Conservation (phyloP, 2,797 vertebrate genomes). For the Pipistrellus nathusii region DNA sequence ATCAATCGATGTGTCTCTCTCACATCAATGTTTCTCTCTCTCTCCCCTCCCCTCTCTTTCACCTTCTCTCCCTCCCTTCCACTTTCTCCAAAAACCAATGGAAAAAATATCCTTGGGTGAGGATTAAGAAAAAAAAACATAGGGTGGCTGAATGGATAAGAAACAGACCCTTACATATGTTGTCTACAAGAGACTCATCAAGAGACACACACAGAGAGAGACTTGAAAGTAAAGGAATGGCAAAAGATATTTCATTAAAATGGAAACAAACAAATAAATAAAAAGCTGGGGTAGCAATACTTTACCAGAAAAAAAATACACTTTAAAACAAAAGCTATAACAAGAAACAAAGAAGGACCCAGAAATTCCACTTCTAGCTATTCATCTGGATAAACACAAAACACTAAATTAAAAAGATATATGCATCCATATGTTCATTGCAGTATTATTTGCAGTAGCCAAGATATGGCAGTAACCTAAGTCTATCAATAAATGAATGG, state of each 20-base stretch:
- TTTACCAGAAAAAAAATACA: background rate
- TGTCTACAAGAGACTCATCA: background rate
- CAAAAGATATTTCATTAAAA: background rate
- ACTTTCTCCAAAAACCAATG: no score
- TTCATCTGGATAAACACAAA: background rate
- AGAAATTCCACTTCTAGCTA: background rate
- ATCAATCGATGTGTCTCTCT: no score
- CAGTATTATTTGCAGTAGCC: background rate
- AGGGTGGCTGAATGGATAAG: background rate
- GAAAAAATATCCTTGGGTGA: no score
- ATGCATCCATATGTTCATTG: background rate
- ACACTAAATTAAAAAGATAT: background rate
- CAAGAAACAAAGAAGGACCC: background rate
- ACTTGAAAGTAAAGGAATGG: background rate
- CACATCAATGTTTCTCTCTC: no score
- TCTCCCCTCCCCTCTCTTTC: no score
- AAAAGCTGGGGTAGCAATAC: background rate
- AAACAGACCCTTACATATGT: background rate
- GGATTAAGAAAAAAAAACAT: no score
- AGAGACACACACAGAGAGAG: background rate
- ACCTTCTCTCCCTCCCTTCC: no score
- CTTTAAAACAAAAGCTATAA: background rate
- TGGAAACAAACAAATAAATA: background rate
- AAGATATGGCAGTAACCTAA: background rate
- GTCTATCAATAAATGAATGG: background rate